phyloP scores from a whole-genome alignment of 2,888 invertebrate genomes.

The Eumacrocentrus americanus region DNA sequence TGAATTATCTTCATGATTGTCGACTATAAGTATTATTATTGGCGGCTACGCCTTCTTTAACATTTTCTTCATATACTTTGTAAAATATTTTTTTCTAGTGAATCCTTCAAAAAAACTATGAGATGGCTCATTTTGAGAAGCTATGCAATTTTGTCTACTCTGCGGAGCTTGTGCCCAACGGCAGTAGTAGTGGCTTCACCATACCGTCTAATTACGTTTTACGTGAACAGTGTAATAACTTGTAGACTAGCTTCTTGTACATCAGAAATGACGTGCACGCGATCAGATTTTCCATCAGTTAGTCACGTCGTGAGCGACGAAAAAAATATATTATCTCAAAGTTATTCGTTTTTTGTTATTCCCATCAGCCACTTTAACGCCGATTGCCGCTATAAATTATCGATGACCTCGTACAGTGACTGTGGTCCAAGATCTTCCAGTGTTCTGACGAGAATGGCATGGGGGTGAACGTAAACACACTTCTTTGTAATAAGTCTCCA shows the following conservation, averaged over 20 bases:
- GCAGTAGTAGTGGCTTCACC: constrained; percentile 31
- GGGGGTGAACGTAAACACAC: too few species aligned
- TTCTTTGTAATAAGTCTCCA: constrained; percentile 13
- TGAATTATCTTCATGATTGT: constrained; percentile 30
- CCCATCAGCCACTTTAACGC: constrained; percentile 2
- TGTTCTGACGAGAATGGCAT: too few species aligned
- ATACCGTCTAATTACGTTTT: constrained; percentile 48
- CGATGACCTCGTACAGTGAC: too few species aligned
- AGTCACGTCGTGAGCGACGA: constrained; percentile 3
- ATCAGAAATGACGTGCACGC: constrained; percentile 37
- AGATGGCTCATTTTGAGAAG: too few species aligned
- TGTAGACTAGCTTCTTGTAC: constrained; percentile 38
- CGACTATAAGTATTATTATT: too few species aligned
- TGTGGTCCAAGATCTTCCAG: too few species aligned
- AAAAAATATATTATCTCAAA: neutral
- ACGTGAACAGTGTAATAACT: constrained; percentile 45
- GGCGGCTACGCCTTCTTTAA: too few species aligned
- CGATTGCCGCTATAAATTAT: constrained; percentile 5
- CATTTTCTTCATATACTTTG: constrained; percentile 8
- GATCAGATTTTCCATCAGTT: constrained; percentile 40
- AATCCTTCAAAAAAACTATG: too few species aligned
- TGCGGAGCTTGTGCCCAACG: constrained; percentile 28
- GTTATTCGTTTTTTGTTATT: neutral
- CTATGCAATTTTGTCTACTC: constrained; percentile 31
- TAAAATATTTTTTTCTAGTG: too few species aligned